Evolutionary conservation across 2,888 invertebrate genomes (phyloP), one percentile per base, ranked within the genome.

Genomic region (Matsumyia berberina): DNA sequence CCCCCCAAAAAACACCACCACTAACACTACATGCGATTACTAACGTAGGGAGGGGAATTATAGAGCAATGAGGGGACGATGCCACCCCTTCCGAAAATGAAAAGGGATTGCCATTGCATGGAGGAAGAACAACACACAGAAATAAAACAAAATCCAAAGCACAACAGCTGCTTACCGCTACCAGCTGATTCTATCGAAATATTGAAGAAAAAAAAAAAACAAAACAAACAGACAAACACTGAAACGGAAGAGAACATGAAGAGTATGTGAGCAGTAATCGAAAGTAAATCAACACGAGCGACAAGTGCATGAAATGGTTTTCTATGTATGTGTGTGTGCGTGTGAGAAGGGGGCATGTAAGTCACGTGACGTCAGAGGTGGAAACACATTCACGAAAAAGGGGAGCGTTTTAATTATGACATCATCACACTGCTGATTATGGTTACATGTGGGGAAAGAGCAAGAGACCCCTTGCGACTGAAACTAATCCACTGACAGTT

Each of bases 141-240:
- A 24, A 24, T 3, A 24, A 24, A 24, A 4, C 24, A 24, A n/a
- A n/a, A n/a, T n/a, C n/a, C 24, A 4, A 24, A 15, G 7, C 11
- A 12, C 12, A 53, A 12, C 64, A 64, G 64, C 64, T 49, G 64
- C 35, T 35, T 15, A 24, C 35, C 49, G 35, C 24, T 15, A 24
- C 35, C 49, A 49, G 35, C 64, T 49, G 64, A 64, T 64, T 49
- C 5, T 35, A 29, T 5, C 7, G 4, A 15, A 2, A 8, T 49
- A 33, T 8, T 5, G 24, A 35, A 12, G 2, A 62, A 6, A 66
- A 1, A 5, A 29, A 9, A 12, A 24, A 29, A 12, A 19, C 29
- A n/a, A 24, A 24, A 24, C 24, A 24, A 24, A 24, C 24, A 24
- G 24, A 24, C 24, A 24, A 24, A 24, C n/a, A n/a, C 24, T 4